Conservation (phyloP, 92 coral and sea anemone species). For the Parazoanthus atlanticus region DNA sequence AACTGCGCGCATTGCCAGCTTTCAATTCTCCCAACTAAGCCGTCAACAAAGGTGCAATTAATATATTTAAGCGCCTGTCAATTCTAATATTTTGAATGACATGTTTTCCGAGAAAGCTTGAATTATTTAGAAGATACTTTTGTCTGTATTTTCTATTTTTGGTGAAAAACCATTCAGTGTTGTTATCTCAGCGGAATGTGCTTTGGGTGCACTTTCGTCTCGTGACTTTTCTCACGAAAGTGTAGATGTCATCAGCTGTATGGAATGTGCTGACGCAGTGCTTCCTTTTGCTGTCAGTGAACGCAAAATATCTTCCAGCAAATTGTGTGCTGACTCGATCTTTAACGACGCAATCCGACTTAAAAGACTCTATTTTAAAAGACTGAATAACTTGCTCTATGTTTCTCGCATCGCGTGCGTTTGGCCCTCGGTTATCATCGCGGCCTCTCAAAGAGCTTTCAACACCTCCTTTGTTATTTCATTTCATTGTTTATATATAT, state of each 20-base stretch:
- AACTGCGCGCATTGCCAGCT: not conserved
- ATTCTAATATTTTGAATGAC: not conserved
- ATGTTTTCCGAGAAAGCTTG: not conserved
- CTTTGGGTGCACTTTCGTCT: conserved; percentile 14
- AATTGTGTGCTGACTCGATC: not conserved
- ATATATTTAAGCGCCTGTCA: not conserved
- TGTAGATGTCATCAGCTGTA: not conserved
- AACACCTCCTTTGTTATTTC: not conserved
- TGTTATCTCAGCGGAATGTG: conserved; percentile 22
- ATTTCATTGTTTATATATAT: not conserved
- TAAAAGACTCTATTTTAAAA: not conserved
- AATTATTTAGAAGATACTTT: not conserved
- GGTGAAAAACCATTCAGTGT: not conserved
- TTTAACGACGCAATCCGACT: not conserved
- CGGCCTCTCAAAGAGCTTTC: not conserved
- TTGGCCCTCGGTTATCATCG: not conserved
- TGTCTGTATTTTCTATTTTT: not conserved
- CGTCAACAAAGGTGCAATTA: not conserved
- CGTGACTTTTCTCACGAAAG: not conserved
- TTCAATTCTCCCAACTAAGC: conserved; percentile 1
- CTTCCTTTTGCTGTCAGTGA: not conserved
- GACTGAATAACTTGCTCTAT: not conserved
- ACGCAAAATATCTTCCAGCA: not conserved
- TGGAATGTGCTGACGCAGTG: not conserved
- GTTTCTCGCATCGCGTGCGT: not conserved